Evolutionary conservation across 2,888 invertebrate genomes (phyloP).

Genomic region (Pristionchus exspectatus): DNA sequence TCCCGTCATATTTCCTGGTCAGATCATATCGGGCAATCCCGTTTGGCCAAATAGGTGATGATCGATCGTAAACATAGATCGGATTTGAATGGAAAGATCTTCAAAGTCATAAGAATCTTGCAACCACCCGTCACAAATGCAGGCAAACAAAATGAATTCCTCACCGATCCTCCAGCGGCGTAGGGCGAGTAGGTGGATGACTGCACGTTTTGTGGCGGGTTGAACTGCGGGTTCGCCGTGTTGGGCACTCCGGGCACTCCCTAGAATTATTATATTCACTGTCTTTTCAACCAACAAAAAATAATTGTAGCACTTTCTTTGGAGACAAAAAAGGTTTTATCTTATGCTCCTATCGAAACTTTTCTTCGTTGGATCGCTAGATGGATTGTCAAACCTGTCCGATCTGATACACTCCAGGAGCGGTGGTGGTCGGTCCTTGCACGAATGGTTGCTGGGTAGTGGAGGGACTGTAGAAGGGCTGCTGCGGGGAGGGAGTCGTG

Average conservation of each 20-base stretch:
- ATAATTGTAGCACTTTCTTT: too few relatives aligned
- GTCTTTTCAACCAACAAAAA: too few relatives aligned
- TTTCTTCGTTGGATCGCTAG: too few relatives aligned
- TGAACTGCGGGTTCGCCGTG: neutral
- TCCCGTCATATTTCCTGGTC: constrained; percentile 39
- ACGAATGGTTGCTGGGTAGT: neutral
- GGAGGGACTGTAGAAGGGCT: constrained; percentile 36
- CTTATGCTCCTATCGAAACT: too few relatives aligned
- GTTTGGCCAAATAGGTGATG: constrained; percentile 30
- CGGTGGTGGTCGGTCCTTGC: neutral
- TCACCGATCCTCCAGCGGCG: neutral
- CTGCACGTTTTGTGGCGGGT: neutral
- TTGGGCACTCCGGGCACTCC: neutral
- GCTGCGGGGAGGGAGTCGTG: constrained; percentile 5
- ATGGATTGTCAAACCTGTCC: neutral
- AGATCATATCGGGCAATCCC: constrained; percentile 30
- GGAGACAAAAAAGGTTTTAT: neutral
- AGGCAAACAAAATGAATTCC: too few relatives aligned
- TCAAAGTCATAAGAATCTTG: neutral
- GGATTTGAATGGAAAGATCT: neutral
- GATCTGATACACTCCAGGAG: neutral
- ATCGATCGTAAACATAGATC: neutral
- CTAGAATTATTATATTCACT: neutral
- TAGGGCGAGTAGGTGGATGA: constrained; percentile 43
- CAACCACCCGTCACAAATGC: neutral